phyloP scores from a whole-genome alignment of 2,888 invertebrate genomes.

The Platycheirus albimanus region DNA sequence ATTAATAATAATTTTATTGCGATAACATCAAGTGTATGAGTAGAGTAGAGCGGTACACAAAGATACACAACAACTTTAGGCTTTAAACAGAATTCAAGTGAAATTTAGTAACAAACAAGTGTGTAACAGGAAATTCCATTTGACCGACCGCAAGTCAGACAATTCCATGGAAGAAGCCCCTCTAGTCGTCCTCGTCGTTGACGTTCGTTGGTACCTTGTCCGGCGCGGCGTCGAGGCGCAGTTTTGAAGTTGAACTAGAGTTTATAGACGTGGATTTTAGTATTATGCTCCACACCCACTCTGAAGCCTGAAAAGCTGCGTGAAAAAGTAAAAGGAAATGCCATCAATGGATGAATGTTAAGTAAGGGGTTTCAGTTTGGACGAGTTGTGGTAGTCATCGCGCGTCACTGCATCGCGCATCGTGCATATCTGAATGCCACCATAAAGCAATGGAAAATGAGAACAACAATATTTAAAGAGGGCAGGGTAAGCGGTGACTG shows the following conservation, averaged over 20 bases:
- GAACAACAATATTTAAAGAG: slow-evolving; percentile 21
- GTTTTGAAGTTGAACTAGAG: slow-evolving; percentile 5
- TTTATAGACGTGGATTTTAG: slow-evolving; percentile 9
- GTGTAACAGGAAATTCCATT: slow-evolving; percentile 66
- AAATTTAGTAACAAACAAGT: slow-evolving; percentile 59
- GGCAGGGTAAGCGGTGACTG: slow-evolving; percentile 19
- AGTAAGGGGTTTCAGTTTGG: slow-evolving; percentile 51
- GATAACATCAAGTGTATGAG: slow-evolving; percentile 53
- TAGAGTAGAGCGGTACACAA: background rate
- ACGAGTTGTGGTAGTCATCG: background rate
- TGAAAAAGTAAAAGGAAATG: slow-evolving; percentile 34
- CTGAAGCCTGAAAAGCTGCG: slow-evolving; percentile 28
- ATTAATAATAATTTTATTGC: slow-evolving; percentile 35
- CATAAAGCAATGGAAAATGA: slow-evolving; percentile 26
- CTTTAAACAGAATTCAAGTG: slow-evolving; percentile 26
- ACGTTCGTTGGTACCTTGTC: background rate
- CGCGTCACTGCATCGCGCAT: background rate
- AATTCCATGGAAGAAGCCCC: slow-evolving; percentile 36
- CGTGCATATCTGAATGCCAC: background rate
- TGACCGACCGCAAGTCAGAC: slow-evolving; percentile 39
- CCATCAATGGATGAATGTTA: slow-evolving; percentile 61
- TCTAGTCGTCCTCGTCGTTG: no score
- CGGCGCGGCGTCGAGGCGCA: background rate
- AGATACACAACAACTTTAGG: slow-evolving; percentile 1
- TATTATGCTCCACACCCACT: slow-evolving; percentile 45